Base-by-base conservation (phyloP, 2,113 vertebrate species). In the Gavialis gangeticus region DNA sequence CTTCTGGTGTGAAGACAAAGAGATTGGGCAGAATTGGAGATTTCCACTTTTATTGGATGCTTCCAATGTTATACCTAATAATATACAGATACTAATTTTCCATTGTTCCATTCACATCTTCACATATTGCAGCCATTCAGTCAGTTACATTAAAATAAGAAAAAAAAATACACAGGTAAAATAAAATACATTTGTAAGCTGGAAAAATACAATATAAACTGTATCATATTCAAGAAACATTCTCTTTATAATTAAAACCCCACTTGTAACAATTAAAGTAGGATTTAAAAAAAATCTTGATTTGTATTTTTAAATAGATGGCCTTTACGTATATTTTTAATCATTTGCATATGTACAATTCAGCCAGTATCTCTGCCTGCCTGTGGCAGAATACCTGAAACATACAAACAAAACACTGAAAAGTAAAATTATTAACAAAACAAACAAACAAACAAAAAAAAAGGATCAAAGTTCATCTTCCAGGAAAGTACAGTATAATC, bases 291-390 rank as follows among this genome's bases (percentile, higher is more conserved):
- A 94, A 97, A 90, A 96, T 85, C 95, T 91, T 94, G 96, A 95
- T 97, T 97, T 93, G 67, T 4, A 83, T 92, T 94, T 96, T 97
- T 97, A 97, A 98, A 97, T 95, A 95, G 88, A 85, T 82, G 95
- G 94, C 88, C 55, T 96, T 91, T 89, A 83, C n/a, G 93, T 69
- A 75, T 84, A 88, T 30, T 93, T 94, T 92, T 77, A 90, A 66
- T 94, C 90, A 66, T 93, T 91, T 96, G 60, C 60, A 16, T 96
- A 93, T 90, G 92, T 97, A 97, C 97, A 97, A 92, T 75, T 85
- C 77, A 79, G 79, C 37, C 79, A 96, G 91, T 85, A 88, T 90
- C 79, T 94, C 95, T 93, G 92, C 88, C 84, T 79, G 75, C 92
- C 93, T 93, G 92, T 87, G 87, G 95, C 95, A 96, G 94, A 94